Conservation (phyloP, 2,888 invertebrate species). For the Reticulitermes lucifugus region DNA sequence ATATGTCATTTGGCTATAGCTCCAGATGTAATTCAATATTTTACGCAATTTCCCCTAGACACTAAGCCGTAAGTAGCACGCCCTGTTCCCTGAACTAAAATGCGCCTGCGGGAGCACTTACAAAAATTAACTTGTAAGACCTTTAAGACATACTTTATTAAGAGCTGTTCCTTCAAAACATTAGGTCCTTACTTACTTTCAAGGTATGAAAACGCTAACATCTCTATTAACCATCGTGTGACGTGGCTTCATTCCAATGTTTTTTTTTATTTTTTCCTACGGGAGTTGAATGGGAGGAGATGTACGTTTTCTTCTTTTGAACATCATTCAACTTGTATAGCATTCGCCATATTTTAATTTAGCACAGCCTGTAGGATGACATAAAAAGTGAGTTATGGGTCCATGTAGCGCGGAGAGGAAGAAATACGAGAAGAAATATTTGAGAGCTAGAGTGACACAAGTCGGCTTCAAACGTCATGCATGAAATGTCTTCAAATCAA, state of each 20-base stretch:
- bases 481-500: too few relatives aligned
- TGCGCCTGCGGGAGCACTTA: not conserved
- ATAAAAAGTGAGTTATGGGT: conserved; percentile 30
- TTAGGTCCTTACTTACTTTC: not conserved
- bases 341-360: conserved; percentile 32
- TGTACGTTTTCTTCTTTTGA: conserved; percentile 7
- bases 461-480: not conserved
- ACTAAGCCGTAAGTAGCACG: too few relatives aligned
- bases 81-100: too few relatives aligned
- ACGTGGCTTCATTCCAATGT: not conserved
- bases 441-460: not conserved
- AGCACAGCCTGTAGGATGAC: conserved; percentile 26
- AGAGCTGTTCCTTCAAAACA: not conserved
- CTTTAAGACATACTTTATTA: not conserved
- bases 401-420: conserved; percentile 15
- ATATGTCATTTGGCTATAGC: too few relatives aligned
- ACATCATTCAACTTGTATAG: conserved; percentile 17
- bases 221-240: not conserved
- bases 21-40: too few relatives aligned
- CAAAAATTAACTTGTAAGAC: not conserved
- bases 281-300: not conserved
- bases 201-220: not conserved
- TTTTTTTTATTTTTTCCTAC: not conserved
- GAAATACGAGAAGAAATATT: not conserved
- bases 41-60: too few relatives aligned